Evolutionary conservation across 2,797 vertebrate genomes (phyloP), one percentile per base, ranked within the genome.

Genomic region (Tokudaia tokunoshimensis): DNA sequence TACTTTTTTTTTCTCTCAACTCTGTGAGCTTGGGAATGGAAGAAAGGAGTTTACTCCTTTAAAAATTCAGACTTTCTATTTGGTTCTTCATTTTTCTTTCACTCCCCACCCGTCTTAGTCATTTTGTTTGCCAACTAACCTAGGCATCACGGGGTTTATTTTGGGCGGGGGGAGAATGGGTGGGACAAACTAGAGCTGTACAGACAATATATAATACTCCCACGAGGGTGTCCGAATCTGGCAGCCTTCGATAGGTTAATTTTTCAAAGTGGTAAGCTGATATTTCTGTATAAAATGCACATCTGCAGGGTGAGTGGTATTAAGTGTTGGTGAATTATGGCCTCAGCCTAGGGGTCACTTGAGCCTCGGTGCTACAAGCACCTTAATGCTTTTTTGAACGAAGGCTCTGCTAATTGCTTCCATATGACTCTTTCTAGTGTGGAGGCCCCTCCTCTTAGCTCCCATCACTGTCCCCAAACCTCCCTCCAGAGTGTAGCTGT

Each of bases 241-340:
- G 88, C 98, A 98, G 98, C 98, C 98, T 98, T 98, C 98, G 95
- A 96, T 96, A 98, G 97, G 98, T 97, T 97, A 88, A 97, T 97
- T 98, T 98, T 98, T 98, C 98, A 98, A 97, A 98, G 98, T 15
- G n/a, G 98, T 98, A 99, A 99, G 97, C 96, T 99, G 98, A 99
- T 99, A 98, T 98, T 98, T 98, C 98, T 97, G 98, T 98, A 96
- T 96, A 97, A 98, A 98, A 97, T 44, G 92, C 98, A 98, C 98
- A 99, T 98, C 98, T 99, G 98, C 98, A 94, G 98, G 89, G 97
- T 97, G 97, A 98, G 97, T 72, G 98, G 98, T 98, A 97, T 98
- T 98, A 97, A 98, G 98, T 98, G 98, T 96, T 96, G 6, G 96
- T 98, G 98, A 99, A 98, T 99, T 99, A 99, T 98, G 98, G 98